phyloP scores from a whole-genome alignment of 2,113 vertebrate species.

The Scomber japonicus region DNA sequence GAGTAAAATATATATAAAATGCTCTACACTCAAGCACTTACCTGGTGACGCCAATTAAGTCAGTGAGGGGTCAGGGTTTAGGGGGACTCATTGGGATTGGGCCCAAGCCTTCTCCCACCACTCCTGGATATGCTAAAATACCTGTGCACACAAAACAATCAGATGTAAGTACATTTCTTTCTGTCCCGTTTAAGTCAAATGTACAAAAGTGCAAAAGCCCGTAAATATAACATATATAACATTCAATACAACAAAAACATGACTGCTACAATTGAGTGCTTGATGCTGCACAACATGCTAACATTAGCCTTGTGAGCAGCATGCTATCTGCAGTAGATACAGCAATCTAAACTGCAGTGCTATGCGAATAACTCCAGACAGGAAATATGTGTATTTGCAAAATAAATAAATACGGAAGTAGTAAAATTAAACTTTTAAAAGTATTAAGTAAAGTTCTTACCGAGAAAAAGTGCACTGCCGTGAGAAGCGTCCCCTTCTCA shows the following conservation, averaged over 20 bases:
- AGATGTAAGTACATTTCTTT: background rate
- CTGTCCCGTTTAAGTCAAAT: background rate
- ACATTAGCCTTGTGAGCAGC: slow-evolving; percentile 35
- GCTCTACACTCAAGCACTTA: too few species aligned
- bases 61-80: too few species aligned
- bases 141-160: background rate
- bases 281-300: slow-evolving; percentile 28
- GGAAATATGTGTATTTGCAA: background rate
- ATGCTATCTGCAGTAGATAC: background rate
- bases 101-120: too few species aligned
- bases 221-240: too few species aligned
- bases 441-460: background rate
- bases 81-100: too few species aligned
- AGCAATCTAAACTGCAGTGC: background rate
- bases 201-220: background rate
- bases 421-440: background rate
- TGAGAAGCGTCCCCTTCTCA: background rate
- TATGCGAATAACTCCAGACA: background rate
- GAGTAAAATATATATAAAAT: too few species aligned
- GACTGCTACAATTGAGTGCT: background rate
- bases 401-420: background rate
- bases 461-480: background rate
- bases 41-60: too few species aligned
- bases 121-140: background rate
- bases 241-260: too few species aligned